These are phyloP conservation scores for Esox masquinongy DNA, from an alignment of 2,797 vertebrate genomes.

Conservation along the genomic window DNA sequence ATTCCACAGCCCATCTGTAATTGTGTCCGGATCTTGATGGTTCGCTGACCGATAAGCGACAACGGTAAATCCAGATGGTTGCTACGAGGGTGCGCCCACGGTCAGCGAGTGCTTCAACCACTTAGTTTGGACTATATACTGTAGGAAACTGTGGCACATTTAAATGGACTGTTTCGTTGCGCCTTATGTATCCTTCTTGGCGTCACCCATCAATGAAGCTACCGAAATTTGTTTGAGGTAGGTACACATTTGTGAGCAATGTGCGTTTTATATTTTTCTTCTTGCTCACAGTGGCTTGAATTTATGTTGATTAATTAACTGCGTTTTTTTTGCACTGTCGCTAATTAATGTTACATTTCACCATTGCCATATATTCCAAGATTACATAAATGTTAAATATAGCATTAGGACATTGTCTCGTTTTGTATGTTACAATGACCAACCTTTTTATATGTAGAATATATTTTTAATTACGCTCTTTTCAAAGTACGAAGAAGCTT, in stretches of 20 bases:
- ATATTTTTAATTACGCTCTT: neutral
- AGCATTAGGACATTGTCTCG: neutral
- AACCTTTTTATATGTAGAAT: neutral
- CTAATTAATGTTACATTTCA: neutral
- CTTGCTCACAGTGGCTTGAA: neutral
- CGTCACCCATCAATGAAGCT: constrained; percentile 23
- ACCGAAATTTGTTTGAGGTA: constrained; percentile 51
- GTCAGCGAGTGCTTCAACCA: constrained; percentile 21
- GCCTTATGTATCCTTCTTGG: constrained; percentile 18
- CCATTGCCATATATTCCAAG: neutral
- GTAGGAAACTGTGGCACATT: constrained; percentile 54
- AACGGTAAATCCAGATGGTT: constrained; percentile 40
- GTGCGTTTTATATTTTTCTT: neutral
- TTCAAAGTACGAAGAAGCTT: neutral
- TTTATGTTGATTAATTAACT: neutral
- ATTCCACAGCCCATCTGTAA: constrained; percentile 57
- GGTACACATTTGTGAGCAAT: constrained; percentile 21
- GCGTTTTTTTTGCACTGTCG: neutral
- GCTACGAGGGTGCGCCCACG: neutral
- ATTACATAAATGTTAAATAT: neutral
- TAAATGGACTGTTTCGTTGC: constrained; percentile 59
- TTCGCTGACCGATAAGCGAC: constrained; percentile 8
- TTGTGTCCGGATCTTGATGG: constrained; percentile 20
- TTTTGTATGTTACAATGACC: neutral
- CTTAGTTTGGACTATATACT: constrained; percentile 41